Evolutionary conservation across 92 coral and sea anemone genomes (phyloP), one percentile per base, ranked within the genome.

Genomic region (Muricea muricata): DNA sequence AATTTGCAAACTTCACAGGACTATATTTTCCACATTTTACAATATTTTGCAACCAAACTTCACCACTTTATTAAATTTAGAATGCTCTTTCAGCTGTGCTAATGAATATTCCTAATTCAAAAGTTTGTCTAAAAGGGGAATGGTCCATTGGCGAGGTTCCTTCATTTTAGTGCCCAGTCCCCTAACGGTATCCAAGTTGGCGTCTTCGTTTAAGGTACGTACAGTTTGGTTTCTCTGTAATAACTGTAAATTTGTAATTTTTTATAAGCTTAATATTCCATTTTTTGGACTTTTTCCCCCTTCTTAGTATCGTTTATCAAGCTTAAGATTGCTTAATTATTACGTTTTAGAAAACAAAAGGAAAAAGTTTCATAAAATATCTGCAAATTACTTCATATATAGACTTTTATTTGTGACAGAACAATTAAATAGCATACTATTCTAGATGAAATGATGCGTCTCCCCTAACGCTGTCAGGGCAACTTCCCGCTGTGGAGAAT

Each of bases 371-470:
- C 3, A 55, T 9, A 37, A 37, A 55, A 55, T 3, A 24, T 3
- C 15, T 3, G 21, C 28, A 55, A n/a, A n/a, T n/a, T n/a, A n/a
- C n/a, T n/a, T n/a, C n/a, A 55, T 18, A 55, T 12, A 55, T 18
- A 55, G 6, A 12, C 6, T 55, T 55, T 18, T 55, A 55, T 55
- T 18, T 4, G 15, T 4, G 15, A 55, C 15, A 18, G 65, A 55
- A 55, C n/a, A n/a, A n/a, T n/a, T n/a, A 55, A 18, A 55, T n/a
- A 55, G 3, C 65, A 18, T 55, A 18, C 24, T 55, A 3, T 24
- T 55, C 5, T 24, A 55, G 65, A 5, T 55, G 65, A 55, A 28
- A 75, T 45, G 81, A 75, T 17, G 30, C 46, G 81, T 75, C 29
- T 6, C 65, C 42, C 9, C 42, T 9, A 37, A 4, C 42, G 9